Percentiles rank a stretch among this genome's conserved stretches.
phyloP scores from a whole-genome alignment of 2,113 vertebrate species.

The Eulemur macaco region DNA sequence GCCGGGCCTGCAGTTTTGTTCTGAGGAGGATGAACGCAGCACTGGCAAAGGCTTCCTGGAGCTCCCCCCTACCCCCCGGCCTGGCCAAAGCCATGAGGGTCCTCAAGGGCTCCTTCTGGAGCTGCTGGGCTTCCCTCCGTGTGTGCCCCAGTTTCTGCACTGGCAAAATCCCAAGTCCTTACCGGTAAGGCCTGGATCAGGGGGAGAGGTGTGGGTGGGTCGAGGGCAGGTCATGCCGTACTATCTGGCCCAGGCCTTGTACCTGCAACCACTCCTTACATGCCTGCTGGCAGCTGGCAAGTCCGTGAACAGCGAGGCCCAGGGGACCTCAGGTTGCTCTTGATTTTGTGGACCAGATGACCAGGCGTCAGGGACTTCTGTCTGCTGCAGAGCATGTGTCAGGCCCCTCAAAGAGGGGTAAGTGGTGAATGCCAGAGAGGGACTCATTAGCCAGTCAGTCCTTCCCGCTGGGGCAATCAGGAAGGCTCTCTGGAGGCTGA shows the following conservation, averaged over 20 bases:
- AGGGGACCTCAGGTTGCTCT: neutral
- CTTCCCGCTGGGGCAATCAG: neutral
- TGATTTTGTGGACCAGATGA: neutral
- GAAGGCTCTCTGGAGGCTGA: neutral
- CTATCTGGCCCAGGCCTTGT: neutral
- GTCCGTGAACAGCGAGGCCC: rapidly evolving
- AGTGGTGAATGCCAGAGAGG: neutral
- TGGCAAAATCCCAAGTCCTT: neutral
- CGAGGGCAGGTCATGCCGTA: neutral
- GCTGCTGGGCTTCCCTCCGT: neutral
- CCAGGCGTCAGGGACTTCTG: neutral
- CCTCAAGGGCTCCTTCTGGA: neutral
- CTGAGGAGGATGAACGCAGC: neutral
- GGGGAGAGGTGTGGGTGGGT: neutral
- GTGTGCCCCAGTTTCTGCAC: neutral
- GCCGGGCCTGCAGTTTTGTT: neutral
- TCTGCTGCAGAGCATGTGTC: neutral
- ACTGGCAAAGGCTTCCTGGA: neutral
- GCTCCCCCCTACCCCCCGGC: neutral
- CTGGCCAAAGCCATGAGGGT: neutral
- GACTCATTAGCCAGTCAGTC: neutral
- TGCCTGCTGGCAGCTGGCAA: neutral
- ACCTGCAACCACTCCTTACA: neutral
- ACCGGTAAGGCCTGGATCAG: neutral
- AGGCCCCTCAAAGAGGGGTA: neutral